phyloP scores from a whole-genome alignment of 2,113 vertebrate genomes.

The Puntigrus tetrazona region DNA sequence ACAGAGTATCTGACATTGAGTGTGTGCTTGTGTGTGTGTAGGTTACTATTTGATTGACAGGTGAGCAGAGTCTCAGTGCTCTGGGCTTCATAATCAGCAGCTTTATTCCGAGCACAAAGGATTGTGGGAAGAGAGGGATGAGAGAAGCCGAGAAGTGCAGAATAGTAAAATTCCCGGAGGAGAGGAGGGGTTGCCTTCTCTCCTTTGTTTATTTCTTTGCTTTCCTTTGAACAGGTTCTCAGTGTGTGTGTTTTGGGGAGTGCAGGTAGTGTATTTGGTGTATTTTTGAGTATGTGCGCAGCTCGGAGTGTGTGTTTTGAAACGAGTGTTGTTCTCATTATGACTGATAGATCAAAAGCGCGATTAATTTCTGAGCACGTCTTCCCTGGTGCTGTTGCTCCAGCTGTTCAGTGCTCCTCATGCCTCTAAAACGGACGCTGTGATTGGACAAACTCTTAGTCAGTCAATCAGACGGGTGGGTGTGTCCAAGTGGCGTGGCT shows the following conservation, averaged over 20 bases:
- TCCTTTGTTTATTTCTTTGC: slow-evolving; percentile 80
- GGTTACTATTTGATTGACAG: slow-evolving; percentile 75
- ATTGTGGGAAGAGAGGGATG: slow-evolving; percentile 75
- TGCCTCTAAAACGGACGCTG: not conserved
- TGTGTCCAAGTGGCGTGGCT: not conserved
- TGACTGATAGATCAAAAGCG: slow-evolving; percentile 50
- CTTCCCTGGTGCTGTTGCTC: slow-evolving; percentile 28
- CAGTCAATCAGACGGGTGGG: slow-evolving; percentile 16
- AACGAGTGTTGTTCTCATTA: slow-evolving; percentile 47
- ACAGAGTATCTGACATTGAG: slow-evolving; percentile 39
- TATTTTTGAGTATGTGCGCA: slow-evolving; percentile 55
- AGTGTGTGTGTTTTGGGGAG: slow-evolving; percentile 48
- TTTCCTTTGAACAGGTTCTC: slow-evolving; percentile 76
- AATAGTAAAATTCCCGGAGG: slow-evolving; percentile 82
- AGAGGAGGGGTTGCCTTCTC: slow-evolving; percentile 76
- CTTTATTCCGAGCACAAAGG: slow-evolving; percentile 75
- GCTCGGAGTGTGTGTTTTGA: slow-evolving; percentile 47
- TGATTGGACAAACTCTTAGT: slow-evolving; percentile 40
- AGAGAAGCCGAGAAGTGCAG: slow-evolving; percentile 75
- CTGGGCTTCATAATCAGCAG: slow-evolving; percentile 80
- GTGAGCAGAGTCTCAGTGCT: slow-evolving; percentile 79
- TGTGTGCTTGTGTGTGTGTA: slow-evolving; percentile 60
- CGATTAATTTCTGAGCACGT: slow-evolving; percentile 55
- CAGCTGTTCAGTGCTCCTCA: slow-evolving; percentile 61
- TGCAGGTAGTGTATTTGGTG: slow-evolving; percentile 47